Evolutionary conservation across 2,113 vertebrate genomes (phyloP), one percentile per base, ranked within the genome.

Genomic region (Thunnus thynnus): DNA sequence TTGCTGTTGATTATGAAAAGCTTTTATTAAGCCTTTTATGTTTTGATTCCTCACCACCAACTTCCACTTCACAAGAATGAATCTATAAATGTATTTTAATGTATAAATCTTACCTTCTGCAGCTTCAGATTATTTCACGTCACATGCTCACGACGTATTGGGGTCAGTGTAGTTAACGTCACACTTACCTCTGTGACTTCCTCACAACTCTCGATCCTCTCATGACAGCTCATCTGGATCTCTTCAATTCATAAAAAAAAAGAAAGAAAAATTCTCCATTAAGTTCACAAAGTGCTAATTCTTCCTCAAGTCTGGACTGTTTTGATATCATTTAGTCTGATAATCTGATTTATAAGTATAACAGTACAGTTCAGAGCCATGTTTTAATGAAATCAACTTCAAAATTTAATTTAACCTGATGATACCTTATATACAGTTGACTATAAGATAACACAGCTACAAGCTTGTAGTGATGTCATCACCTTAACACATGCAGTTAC

Each of bases 111-210:
- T 25, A 1, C n/a, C 3, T 58, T 57, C 25, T 27, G 32, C 44
- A 58, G 36, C 48, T 61, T 22, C 4, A 55, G n/a, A 17, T 13
- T 0, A 1, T 48, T 52, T 63, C 1, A 36, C 5, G 25, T 13
- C 13, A 16, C n/a, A 13, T 14, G 18, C 0, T 52, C 47, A 13
- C 17, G 3, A 4, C 18, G 30, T 27, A 62, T 46, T 52, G 10
- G 30, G 1, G 13, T 3, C 1, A 6, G 12, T 48, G 60, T 2
- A 17, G 18, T 16, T 12, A 9, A 46, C 16, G 10, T 64, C 30
- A 64, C 12, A 76, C 76, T 1, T 69, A 91, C 88, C 78, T 91
- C 66, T 64, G 70, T 86, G 10, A 68, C 57, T 47, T 86, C 74
- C 55, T 90, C 78, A 74, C 32, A 63, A 4, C 51, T 88, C 47